Percentiles rank a stretch among this genome's conserved stretches.
These are phyloP conservation scores for Magallana nippona DNA, from an alignment of 2,888 invertebrate genomes.

Conservation along the genomic window DNA sequence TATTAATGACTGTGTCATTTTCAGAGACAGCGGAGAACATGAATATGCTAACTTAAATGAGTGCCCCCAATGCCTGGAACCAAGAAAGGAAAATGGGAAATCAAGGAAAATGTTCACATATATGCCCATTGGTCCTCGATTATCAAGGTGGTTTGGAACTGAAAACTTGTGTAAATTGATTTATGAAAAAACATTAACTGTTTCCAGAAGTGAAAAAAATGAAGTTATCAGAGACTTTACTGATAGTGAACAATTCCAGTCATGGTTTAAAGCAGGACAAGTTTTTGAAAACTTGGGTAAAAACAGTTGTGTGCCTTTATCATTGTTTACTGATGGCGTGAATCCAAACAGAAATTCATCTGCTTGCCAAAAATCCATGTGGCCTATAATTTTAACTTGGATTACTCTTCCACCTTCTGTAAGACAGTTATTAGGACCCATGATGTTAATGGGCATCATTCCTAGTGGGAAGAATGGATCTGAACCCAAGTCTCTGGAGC, in stretches of 20 bases:
- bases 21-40: too few relatives aligned
- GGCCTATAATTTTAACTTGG: constrained; percentile 45
- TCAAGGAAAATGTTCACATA: too few relatives aligned
- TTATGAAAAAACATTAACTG: too few relatives aligned
- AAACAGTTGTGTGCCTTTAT: constrained; percentile 33
- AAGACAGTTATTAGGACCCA: constrained; percentile 41
- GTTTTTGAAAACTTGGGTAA: constrained; percentile 37
- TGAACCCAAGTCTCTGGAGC: constrained; percentile 35
- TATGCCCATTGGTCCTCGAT: too few relatives aligned
- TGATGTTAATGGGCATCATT: constrained; percentile 40
- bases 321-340: constrained; percentile 43
- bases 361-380: constrained; percentile 40
- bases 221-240: constrained; percentile 42
- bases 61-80: too few relatives aligned
- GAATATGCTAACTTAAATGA: too few relatives aligned
- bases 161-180: too few relatives aligned
- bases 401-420: constrained; percentile 41
- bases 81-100: too few relatives aligned
- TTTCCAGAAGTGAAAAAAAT: background rate
- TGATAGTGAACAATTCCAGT: constrained; percentile 35
- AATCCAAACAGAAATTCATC: constrained; percentile 42
- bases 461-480: constrained; percentile 32
- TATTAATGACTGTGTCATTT: too few relatives aligned
- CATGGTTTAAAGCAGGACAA: constrained; percentile 23
- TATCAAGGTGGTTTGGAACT: too few relatives aligned